A percentile compares a stretch with the other conserved stretches of the same genome.
Evolutionary conservation across 2,797 vertebrate genomes (phyloP).

Genomic region (Xenentodon cancila): DNA sequence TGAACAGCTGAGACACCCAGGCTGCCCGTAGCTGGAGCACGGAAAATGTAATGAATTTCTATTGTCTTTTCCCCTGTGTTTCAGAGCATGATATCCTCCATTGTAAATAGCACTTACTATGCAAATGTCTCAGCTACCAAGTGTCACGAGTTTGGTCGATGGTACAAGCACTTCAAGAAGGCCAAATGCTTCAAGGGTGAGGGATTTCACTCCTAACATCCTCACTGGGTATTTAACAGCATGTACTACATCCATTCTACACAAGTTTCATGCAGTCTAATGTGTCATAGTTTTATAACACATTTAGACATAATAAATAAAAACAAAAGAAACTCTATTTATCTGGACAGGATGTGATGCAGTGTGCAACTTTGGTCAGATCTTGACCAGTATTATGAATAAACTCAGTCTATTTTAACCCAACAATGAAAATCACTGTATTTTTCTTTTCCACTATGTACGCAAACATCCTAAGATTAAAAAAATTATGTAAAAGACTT

Average conservation of each 20-base stretch:
- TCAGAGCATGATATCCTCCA: constrained; percentile 98
- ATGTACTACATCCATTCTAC: constrained; percentile 7
- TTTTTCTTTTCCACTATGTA: neutral
- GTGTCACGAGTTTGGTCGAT: constrained; percentile 98
- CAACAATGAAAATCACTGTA: no score
- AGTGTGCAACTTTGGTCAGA: no score
- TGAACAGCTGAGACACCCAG: constrained; percentile 74
- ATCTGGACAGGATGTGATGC: no score
- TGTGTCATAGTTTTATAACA: no score
- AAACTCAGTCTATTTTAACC: no score
- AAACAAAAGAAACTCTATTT: no score
- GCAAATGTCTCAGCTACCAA: constrained; percentile 98
- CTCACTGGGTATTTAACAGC: constrained; percentile 8
- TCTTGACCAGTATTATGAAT: no score
- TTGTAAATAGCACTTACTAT: constrained; percentile 99
- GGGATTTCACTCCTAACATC: constrained; percentile 42
- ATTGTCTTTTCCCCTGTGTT: constrained; percentile 71
- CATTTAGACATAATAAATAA: no score
- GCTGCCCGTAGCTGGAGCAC: constrained; percentile 56
- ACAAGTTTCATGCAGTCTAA: no score
- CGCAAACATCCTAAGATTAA: neutral
- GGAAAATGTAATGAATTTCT: constrained; percentile 69
- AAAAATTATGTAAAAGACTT: neutral
- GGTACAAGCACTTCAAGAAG: constrained; percentile 99
- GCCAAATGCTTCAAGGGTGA: constrained; percentile 90